Conservation (phyloP, 2,113 vertebrate genomes). For the Struthio camelus region DNA sequence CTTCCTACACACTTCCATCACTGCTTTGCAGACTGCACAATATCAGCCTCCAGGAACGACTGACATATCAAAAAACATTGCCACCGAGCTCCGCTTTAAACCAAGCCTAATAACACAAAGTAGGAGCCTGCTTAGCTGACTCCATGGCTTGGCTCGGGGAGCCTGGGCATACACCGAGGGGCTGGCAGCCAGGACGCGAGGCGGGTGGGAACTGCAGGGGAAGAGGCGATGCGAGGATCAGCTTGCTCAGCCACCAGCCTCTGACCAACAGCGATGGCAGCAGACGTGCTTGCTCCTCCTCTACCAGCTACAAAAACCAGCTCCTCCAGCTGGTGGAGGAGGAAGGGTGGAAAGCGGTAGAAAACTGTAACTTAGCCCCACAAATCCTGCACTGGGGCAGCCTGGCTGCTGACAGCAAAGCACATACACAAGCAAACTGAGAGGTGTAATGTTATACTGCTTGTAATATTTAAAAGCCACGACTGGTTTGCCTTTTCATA, state of each 20-base stretch:
- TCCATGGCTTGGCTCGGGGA: fast-evolving
- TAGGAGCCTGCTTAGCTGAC: background rate
- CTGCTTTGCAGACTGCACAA: background rate
- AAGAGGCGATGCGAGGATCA: background rate
- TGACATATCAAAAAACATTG: background rate
- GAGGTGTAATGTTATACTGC: background rate
- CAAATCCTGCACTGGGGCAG: fast-evolving
- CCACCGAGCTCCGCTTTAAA: background rate
- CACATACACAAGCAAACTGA: fast-evolving
- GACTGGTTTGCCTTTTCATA: background rate
- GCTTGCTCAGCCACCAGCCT: background rate
- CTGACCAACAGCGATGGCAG: background rate
- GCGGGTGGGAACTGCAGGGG: background rate
- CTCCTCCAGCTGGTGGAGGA: background rate
- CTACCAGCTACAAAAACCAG: background rate
- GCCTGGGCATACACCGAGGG: background rate
- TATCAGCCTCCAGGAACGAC: background rate
- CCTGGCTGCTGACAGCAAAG: too few species aligned
- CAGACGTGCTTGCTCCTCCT: background rate
- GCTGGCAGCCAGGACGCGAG: background rate
- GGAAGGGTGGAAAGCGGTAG: background rate
- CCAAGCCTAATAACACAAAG: background rate
- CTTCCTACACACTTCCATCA: background rate
- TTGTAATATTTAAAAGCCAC: background rate
- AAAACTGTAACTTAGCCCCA: background rate